Conservation (phyloP, 2,888 invertebrate genomes). For the Pollenia amentaria region DNA sequence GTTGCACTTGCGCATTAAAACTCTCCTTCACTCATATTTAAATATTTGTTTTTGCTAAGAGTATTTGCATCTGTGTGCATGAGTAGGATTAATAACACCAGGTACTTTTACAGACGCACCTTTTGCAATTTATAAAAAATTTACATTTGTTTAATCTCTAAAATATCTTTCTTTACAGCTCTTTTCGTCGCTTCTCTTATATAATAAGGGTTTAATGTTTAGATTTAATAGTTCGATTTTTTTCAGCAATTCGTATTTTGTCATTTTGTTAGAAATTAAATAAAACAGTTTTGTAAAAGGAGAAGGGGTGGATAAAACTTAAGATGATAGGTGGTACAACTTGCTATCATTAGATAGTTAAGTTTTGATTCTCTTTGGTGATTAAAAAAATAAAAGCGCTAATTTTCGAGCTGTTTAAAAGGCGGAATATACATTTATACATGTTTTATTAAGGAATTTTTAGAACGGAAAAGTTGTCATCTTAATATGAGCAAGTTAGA, state of each 20-base stretch:
- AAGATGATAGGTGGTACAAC: too few species aligned
- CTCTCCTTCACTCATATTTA: neutral
- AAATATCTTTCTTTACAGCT: conserved; percentile 19
- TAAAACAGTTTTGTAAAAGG: too few species aligned
- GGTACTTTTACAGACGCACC: conserved; percentile 28
- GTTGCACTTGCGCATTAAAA: conserved; percentile 58
- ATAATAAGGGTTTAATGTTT: conserved; percentile 31
- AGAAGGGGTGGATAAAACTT: too few species aligned
- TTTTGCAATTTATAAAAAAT: neutral
- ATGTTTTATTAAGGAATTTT: too few species aligned
- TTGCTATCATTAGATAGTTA: too few species aligned
- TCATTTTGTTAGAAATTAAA: too few species aligned
- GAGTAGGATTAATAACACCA: conserved; percentile 34
- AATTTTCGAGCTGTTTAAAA: too few species aligned
- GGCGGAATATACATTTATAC: too few species aligned
- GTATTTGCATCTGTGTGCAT: neutral
- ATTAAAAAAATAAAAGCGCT: too few species aligned
- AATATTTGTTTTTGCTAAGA: neutral
- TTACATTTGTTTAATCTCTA: conserved; percentile 35
- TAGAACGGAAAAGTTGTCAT: too few species aligned
- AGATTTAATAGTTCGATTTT: conserved; percentile 7
- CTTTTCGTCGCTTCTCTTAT: neutral
- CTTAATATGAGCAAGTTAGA: too few species aligned
- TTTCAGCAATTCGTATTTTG: neutral
- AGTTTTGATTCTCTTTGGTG: too few species aligned